Evolutionary conservation across 2,113 vertebrate species (phyloP), one percentile per base, ranked within the genome.

Genomic region (Arizona elegans): DNA sequence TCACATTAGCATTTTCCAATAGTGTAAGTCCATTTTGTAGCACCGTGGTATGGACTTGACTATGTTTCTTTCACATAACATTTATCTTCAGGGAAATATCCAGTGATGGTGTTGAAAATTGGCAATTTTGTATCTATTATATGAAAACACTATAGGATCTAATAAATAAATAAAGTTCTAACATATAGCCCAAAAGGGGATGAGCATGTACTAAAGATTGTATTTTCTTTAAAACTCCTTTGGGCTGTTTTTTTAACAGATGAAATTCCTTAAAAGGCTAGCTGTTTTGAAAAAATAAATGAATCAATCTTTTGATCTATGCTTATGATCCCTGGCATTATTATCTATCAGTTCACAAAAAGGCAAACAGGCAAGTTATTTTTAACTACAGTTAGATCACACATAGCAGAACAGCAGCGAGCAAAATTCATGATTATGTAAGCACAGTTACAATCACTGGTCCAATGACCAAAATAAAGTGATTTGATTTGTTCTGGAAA

Each of bases 1-100:
- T 29, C 86, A 91, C 21, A 43, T 13, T 58, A 94, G 91, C 26
- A 90, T 92, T 94, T 94, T 88, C 3, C 54, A 62, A 1, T n/a
- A 54, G 50, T 53, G 81, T 43, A 87, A 19, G 13, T 94, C 87
- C 70, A 93, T 91, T 91, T 94, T 54, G 47, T 13, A 26, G 55
- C 59, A 90, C 11, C 50, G 0, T 90, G n/a, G 33, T 87, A 94
- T 26, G 52, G 19, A 86, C 21, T 89, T 92, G 90, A 54, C 55
- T 65, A 92, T 92, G 43, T 89, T 59, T 65, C 50, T 47, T 56
- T 50, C 53, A 23, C 54, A 90, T 38, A 43, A 50, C 56, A 54
- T 87, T 90, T 90, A 88, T 92, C 24, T 47, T 89, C 17, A 89
- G 87, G 87, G 33, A 86, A 86, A 93, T 54, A 70, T 88, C 56